These are phyloP conservation scores for Crotalus tigris DNA, from an alignment of 2,113 vertebrate genomes.

Conservation along the genomic window DNA sequence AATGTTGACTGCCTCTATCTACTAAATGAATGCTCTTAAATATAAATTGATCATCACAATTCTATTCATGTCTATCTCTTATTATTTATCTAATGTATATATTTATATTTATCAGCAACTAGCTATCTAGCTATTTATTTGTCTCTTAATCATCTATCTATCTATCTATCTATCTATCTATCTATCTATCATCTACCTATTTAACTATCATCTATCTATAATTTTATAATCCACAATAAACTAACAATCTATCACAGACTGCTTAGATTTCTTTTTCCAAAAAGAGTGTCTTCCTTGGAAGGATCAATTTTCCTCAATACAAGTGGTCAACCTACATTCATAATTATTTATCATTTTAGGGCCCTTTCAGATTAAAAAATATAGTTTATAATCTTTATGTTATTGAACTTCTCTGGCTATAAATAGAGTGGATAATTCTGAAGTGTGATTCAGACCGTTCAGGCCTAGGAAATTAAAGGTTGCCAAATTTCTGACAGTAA, in stretches of 20 bases:
- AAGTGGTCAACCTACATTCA: conserved; percentile 16
- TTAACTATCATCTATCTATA: not conserved
- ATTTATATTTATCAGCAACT: not conserved
- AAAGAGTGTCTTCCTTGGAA: conserved; percentile 31
- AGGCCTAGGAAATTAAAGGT: not conserved
- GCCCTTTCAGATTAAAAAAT: not conserved
- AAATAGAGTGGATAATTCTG: not conserved
- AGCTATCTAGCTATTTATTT: not conserved
- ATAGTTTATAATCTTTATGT: conserved; percentile 4
- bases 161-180: too few relatives aligned
- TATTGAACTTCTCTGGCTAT: not conserved
- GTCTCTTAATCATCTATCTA: not conserved
- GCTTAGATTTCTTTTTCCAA: conserved; percentile 53
- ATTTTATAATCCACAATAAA: not conserved
- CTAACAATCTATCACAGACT: conserved; percentile 45
- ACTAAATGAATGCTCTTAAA: not conserved
- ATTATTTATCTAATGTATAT: not conserved
- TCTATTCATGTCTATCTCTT: conserved; percentile 14
- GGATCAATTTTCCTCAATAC: conserved; percentile 27
- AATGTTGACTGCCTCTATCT: conserved; percentile 51
- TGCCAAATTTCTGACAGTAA: not conserved
- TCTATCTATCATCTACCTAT: too few relatives aligned
- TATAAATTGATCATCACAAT: conserved; percentile 28
- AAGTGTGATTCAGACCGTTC: not conserved
- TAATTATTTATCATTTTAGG: conserved; percentile 18